Base-by-base conservation (phyloP, 1,140 invertebrate genomes). In the Bilobella aurantiaca region DNA sequence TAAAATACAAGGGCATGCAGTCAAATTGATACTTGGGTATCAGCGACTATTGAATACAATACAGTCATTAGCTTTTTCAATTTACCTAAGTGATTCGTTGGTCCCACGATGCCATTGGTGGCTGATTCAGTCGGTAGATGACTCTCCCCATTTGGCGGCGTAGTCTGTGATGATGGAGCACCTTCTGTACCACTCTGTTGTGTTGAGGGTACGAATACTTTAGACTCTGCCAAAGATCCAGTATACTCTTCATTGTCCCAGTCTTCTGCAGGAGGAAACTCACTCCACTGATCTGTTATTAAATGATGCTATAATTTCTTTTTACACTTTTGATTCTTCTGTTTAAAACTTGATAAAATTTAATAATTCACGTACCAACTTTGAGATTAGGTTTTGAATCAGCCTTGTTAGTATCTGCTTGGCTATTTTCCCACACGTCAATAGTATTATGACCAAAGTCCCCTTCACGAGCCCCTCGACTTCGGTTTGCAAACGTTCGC, bases 221-320 rank as follows among this genome's bases (percentile, higher is more conserved):
- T 95, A n/a, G 89, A 93, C 75, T 96, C 93, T 62, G 90, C 87
- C 62, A 95, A 80, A 67, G 89, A 93, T 63, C 91, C 91, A 14
- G 90, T 91, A 80, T 93, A 96, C 75, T 93, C 91, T 78, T 95
- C 92, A 75, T 93, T 92, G 77, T 92, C 91, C 93, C 92, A 95
- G 74, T 95, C 91, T 78, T 92, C 89, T 74, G 85, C 80, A 16
- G 79, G 63, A 32, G 68, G 68, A 67, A 73, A 73, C 53, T 70
- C 71, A n/a, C 63, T 61, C 71, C 71, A 73, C 25, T 73, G 63
- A 34, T 70, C 71, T 71, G 37, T 27, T n/a, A 42, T 12, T 8
- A 42, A 42, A 42, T 12, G 8, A 42, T 12, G 34, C 18, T 18
- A 42, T 12, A 12, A 18, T 14, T 27, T 30, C 1, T 34, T 56